phyloP scores from a whole-genome alignment of 2,113 vertebrate genomes.

The Myiozetetes cayanensis region DNA sequence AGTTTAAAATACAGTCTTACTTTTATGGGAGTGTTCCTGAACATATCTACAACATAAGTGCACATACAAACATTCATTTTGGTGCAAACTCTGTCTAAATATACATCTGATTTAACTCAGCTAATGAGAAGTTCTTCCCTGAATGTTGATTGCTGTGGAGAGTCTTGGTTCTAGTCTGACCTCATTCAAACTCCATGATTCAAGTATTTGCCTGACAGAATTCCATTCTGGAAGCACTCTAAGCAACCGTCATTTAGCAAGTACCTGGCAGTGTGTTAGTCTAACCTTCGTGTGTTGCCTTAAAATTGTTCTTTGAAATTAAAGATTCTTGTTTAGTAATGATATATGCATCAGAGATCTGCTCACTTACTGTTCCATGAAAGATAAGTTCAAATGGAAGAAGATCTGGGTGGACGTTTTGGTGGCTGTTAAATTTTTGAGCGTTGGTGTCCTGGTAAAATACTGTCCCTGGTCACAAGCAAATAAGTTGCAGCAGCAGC shows the following conservation, averaged over 20 bases:
- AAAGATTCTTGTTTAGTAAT: not conserved
- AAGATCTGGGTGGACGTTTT: not conserved
- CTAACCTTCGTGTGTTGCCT: not conserved
- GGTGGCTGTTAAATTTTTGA: not conserved
- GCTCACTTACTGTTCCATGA: not conserved
- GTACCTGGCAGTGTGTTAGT: not conserved
- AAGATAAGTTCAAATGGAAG: not conserved
- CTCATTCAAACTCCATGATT: not conserved
- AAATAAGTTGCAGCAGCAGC: not conserved
- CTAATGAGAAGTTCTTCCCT: not conserved
- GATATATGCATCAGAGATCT: not conserved
- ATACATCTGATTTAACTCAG: not conserved
- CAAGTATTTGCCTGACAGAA: not conserved
- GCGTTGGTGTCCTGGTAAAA: not conserved
- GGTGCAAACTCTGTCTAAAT: not conserved
- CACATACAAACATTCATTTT: not conserved
- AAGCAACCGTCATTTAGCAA: not conserved
- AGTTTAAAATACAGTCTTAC: not conserved
- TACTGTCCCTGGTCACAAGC: not conserved
- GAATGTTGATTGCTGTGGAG: not conserved
- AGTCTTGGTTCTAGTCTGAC: not conserved
- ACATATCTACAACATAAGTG: fast-evolving
- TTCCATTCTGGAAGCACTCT: not conserved
- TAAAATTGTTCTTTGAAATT: not conserved
- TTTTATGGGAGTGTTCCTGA: not conserved